Evolutionary conservation across 2,888 invertebrate genomes (phyloP), one percentile per base, ranked within the genome.

Genomic region (Drosophila falleni): DNA sequence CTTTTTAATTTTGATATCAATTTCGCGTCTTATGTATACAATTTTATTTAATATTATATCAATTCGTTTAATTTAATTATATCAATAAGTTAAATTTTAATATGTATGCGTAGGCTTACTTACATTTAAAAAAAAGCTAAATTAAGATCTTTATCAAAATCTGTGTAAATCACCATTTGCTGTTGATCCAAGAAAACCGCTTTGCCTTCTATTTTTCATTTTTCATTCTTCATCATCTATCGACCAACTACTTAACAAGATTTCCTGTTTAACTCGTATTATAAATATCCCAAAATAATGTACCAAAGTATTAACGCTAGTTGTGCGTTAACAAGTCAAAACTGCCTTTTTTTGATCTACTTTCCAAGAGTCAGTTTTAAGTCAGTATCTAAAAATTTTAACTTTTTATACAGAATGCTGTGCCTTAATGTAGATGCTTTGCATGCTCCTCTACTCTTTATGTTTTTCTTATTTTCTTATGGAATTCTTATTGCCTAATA

Each of bases 1-100:
- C 81, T 67, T 71, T 47, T 66, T 81, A 83, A 74, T 89, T 89
- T 84, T 84, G 89, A 84, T 89, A 84, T 87, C 67, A 83, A 80
- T 89, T 80, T 71, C 67, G 81, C 78, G 71, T 50, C 87, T 87
- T 89, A 83, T 55, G 64, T 59, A 65, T 83, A 87, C 59, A 76
- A 77, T 80, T 81, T 71, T 56, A 53, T 51, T 59, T 50, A 13
- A 13, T 47, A 16, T 62, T 56, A 53, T 53, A 23, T 62, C 29
- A 39, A 54, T 55, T 55, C 19, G 46, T 78, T 59, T 59, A 42
- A 50, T 23, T 56, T 35, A n/a, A 41, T 23, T 46, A 53, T 59
- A 16, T 50, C 42, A 64, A 46, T 58, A 53, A 62, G 41, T 60
- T 59, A 50, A 55, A 56, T 72, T 67, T 46, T 54, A 58, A 65